These are phyloP conservation scores for Botia kubotai DNA, from an alignment of 2,797 vertebrate species.

Conservation along the genomic window DNA sequence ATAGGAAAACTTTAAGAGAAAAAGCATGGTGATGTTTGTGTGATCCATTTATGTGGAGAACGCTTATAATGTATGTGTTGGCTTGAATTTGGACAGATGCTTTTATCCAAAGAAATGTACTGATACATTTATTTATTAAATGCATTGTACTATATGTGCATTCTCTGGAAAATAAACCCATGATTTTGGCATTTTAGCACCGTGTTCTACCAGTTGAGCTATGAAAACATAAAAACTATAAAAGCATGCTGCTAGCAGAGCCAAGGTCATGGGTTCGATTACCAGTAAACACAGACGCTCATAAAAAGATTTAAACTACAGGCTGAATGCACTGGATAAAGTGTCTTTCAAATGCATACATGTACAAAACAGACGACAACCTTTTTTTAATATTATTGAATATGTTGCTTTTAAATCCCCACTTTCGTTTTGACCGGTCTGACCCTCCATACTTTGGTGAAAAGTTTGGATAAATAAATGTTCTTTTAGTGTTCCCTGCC, in stretches of 20 bases:
- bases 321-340: too few relatives aligned
- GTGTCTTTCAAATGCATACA: too few relatives aligned
- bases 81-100: too few relatives aligned
- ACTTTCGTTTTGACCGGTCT: neutral
- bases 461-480: slow-evolving; percentile 28
- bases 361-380: too few relatives aligned
- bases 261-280: too few relatives aligned
- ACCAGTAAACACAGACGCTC: too few relatives aligned
- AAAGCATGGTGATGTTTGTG: neutral
- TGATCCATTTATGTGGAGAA: neutral
- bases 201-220: neutral
- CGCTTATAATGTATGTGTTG: too few relatives aligned
- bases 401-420: neutral
- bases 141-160: neutral
- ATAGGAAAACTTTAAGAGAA: neutral
- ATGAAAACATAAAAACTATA: too few relatives aligned
- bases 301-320: too few relatives aligned
- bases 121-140: neutral
- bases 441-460: neutral
- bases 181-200: neutral
- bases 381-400: neutral
- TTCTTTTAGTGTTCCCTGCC: slow-evolving; percentile 4
- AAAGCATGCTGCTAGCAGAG: too few relatives aligned
- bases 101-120: too few relatives aligned
- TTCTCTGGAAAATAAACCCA: neutral